Evolutionary conservation across 2,797 vertebrate species (phyloP).

Genomic region (Liasis olivaceus): DNA sequence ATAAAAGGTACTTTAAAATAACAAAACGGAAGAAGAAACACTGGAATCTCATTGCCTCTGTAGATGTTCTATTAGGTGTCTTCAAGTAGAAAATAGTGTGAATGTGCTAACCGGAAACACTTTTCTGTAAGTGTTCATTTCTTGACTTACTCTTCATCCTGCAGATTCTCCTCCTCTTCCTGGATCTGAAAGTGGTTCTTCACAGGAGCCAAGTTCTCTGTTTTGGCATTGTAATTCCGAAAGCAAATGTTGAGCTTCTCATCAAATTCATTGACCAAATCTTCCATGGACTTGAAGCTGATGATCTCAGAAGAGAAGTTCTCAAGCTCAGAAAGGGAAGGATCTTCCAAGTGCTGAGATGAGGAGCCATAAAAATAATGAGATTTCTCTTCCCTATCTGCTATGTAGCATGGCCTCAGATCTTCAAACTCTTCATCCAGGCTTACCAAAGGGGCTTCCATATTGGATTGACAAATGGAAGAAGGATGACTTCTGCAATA

Average conservation of each 20-base stretch:
- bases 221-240: conserved; percentile 95
- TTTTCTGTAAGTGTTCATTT: not conserved
- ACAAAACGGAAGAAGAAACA: not conserved
- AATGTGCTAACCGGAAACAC: not conserved
- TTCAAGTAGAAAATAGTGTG: not conserved
- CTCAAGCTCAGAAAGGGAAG: conserved; percentile 92
- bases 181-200: conserved; percentile 85
- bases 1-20: not conserved
- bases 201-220: conserved; percentile 88
- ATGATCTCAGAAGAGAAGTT: conserved; percentile 94
- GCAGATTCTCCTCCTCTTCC: conserved; percentile 88
- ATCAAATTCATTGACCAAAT: conserved; percentile 93
- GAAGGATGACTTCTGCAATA: conserved; percentile 40
- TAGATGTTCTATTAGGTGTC: not conserved
- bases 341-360: conserved; percentile 81
- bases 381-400: conserved; percentile 75
- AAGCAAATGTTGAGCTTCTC: conserved; percentile 96
- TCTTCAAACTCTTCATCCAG: conserved; percentile 95
- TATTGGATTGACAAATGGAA: conserved; percentile 53
- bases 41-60: not conserved
- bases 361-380: conserved; percentile 64
- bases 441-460: conserved; percentile 93
- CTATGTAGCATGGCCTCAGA: conserved; percentile 82
- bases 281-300: conserved; percentile 98
- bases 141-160: conserved; percentile 90